These are phyloP conservation scores for Heliothis subflexa DNA, from an alignment of 1,140 invertebrate genomes.

Conservation along the genomic window DNA sequence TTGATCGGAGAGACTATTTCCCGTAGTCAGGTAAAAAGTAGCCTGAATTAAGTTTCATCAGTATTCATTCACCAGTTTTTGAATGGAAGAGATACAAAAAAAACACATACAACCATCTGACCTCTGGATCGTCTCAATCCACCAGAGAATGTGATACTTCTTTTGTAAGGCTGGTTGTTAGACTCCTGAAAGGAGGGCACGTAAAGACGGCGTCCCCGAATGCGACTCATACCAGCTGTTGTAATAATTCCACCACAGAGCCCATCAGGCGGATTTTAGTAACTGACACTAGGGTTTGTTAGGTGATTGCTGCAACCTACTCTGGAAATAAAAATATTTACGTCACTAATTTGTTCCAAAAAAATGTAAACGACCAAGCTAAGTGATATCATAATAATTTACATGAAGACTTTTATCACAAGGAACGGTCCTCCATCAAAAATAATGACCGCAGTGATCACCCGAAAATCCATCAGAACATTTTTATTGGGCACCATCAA, in stretches of 20 bases:
- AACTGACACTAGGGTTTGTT: too few species aligned
- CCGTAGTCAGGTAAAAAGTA: too few species aligned
- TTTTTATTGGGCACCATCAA: slow-evolving; percentile 39
- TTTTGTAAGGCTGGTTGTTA: too few species aligned
- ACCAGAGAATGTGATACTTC: too few species aligned
- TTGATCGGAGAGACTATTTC: too few species aligned
- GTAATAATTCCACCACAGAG: too few species aligned
- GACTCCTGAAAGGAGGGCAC: too few species aligned
- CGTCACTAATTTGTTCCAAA: neutral
- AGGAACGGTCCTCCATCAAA: slow-evolving; percentile 18
- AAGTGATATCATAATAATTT: slow-evolving; percentile 40
- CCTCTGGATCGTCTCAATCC: too few species aligned
- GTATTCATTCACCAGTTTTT: neutral
- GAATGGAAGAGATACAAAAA: neutral
- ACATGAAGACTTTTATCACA: slow-evolving; percentile 33
- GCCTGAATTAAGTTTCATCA: neutral
- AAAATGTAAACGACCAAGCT: neutral
- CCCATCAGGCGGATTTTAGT: too few species aligned
- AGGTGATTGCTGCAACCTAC: neutral
- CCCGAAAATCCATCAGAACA: slow-evolving; percentile 39
- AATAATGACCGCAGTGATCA: slow-evolving; percentile 33
- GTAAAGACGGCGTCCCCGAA: too few species aligned
- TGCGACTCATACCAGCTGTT: too few species aligned
- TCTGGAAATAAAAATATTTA: neutral
- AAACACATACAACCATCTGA: too few species aligned